Evolutionary conservation across 2,888 invertebrate genomes (phyloP).

Genomic region (Cancer borealis): DNA sequence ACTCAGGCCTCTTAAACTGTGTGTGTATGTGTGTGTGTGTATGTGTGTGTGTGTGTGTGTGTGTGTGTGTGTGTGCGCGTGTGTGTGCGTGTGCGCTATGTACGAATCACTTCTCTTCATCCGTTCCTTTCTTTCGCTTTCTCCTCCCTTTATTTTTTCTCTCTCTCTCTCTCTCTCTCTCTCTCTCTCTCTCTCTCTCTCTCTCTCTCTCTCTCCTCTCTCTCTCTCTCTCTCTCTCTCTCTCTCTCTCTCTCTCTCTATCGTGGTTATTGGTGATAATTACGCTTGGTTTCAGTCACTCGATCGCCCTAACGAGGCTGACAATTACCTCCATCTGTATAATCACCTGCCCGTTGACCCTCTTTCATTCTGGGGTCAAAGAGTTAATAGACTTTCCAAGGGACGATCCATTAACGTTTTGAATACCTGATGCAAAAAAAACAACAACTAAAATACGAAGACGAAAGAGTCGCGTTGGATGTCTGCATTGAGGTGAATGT

Average conservation of each 20-base stretch:
- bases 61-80: constrained; percentile 31
- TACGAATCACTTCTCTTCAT: background rate
- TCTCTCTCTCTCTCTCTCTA: background rate
- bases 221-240: background rate
- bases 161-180: constrained; percentile 10
- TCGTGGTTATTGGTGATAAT: background rate
- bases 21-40: constrained; percentile 12
- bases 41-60: constrained; percentile 35
- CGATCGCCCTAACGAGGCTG: background rate
- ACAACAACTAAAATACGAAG: background rate
- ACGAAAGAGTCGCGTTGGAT: background rate
- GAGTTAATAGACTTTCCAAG: background rate
- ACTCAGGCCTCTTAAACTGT: background rate
- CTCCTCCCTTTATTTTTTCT: background rate
- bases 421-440: background rate
- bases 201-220: background rate
- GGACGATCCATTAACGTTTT: background rate
- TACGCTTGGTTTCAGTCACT: background rate
- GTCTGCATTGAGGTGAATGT: background rate
- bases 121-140: background rate
- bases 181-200: constrained; percentile 22
- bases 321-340: background rate
- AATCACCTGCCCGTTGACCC: background rate
- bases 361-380: background rate
- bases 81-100: background rate